Percentiles rank a stretch among this genome's conserved stretches.
phyloP scores from a whole-genome alignment of 2,888 invertebrate species.

The Thera britannica region DNA sequence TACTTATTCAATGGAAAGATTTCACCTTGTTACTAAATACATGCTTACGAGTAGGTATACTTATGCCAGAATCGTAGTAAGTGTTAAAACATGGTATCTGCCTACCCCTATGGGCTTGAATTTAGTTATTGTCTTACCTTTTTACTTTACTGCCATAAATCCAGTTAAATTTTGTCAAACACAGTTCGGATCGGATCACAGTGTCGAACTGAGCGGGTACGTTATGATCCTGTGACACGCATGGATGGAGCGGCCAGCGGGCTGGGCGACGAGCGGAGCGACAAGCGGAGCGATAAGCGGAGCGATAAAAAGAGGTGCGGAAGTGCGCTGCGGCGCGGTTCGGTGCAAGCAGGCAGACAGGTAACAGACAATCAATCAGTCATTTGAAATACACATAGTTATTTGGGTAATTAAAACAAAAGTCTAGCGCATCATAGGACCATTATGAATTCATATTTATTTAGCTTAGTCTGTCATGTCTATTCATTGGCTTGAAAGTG shows the following conservation, averaged over 20 bases:
- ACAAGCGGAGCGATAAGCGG: slow-evolving; percentile 17
- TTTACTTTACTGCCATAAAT: slow-evolving; percentile 5
- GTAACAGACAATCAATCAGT: too few species aligned
- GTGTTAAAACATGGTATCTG: not conserved
- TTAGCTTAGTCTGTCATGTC: too few species aligned
- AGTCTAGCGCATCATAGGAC: too few species aligned
- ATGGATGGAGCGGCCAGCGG: slow-evolving; percentile 47
- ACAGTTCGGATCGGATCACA: slow-evolving; percentile 34
- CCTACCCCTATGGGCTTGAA: not conserved
- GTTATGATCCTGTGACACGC: slow-evolving; percentile 48
- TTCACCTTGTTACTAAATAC: too few species aligned
- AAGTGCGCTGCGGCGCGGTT: not conserved
- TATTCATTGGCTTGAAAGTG: too few species aligned
- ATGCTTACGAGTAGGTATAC: too few species aligned
- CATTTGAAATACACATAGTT: too few species aligned
- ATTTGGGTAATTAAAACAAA: too few species aligned
- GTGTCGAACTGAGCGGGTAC: slow-evolving; percentile 48
- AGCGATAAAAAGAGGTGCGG: not conserved
- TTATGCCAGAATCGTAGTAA: too few species aligned
- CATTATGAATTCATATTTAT: too few species aligned
- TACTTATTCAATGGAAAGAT: too few species aligned
- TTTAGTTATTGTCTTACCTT: slow-evolving; percentile 8
- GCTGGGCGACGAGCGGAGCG: slow-evolving; percentile 45
- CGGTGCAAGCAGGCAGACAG: too few species aligned
- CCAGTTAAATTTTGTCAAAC: not conserved